phyloP scores from a whole-genome alignment of 2,797 vertebrate genomes.

The Thalassophryne amazonica region DNA sequence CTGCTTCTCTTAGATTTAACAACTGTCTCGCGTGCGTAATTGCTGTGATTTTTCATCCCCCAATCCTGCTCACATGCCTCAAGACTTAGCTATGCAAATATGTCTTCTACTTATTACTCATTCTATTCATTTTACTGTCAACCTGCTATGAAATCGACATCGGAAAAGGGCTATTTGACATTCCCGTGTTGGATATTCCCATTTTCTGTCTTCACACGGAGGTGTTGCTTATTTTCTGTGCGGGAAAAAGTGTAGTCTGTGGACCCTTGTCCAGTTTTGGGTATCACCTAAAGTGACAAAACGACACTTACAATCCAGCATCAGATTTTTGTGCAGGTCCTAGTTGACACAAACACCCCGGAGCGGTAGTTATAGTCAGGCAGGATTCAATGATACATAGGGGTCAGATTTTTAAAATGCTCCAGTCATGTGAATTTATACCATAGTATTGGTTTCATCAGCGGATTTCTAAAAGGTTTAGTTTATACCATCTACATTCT shows the following conservation, averaged over 20 bases:
- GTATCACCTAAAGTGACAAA: too few relatives aligned
- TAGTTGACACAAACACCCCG: too few relatives aligned
- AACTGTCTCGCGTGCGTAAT: slow-evolving; percentile 28
- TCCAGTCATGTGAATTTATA: too few relatives aligned
- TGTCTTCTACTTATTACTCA: slow-evolving; percentile 12
- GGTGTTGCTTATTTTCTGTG: slow-evolving; percentile 56
- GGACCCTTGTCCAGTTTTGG: too few relatives aligned
- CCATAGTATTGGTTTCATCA: too few relatives aligned
- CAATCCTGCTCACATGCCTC: neutral
- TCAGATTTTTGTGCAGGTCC: too few relatives aligned
- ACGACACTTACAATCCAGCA: too few relatives aligned
- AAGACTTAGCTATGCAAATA: slow-evolving; percentile 14
- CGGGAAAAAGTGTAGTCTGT: slow-evolving; percentile 41
- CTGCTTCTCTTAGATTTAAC: slow-evolving; percentile 25
- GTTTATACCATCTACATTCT: too few relatives aligned
- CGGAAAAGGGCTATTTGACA: slow-evolving; percentile 49
- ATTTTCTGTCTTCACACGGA: slow-evolving; percentile 43
- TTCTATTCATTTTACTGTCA: slow-evolving; percentile 41
- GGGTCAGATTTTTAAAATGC: too few relatives aligned
- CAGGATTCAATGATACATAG: too few relatives aligned
- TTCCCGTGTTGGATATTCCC: slow-evolving; percentile 34
- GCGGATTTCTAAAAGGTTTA: too few relatives aligned
- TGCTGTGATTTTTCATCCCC: slow-evolving; percentile 11
- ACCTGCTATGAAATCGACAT: slow-evolving; percentile 18
- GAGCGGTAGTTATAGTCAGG: too few relatives aligned